These are phyloP conservation scores for Cheirogaleus medius DNA, from an alignment of 2,113 vertebrate genomes.

Conservation along the genomic window DNA sequence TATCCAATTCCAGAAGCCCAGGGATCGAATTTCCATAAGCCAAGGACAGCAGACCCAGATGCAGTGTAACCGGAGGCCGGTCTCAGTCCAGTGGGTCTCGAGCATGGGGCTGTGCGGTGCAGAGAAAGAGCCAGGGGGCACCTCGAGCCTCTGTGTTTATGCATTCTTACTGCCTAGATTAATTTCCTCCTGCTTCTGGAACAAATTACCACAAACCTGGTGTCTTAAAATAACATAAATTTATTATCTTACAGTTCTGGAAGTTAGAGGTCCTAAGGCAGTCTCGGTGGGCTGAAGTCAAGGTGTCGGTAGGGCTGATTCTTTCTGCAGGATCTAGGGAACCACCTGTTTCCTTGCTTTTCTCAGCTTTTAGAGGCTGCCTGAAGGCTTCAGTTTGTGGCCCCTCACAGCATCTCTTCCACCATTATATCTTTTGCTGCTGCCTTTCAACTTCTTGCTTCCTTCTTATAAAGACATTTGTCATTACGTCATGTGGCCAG, in stretches of 20 bases:
- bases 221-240: background rate
- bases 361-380: background rate
- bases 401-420: too few species aligned
- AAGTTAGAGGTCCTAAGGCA: background rate
- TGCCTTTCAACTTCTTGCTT: background rate
- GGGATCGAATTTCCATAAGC: background rate
- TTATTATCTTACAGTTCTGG: background rate
- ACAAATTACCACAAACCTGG: background rate
- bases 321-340: background rate
- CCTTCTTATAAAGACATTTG: background rate
- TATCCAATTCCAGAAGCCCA: background rate
- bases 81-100: background rate
- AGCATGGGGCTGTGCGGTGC: background rate
- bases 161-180: background rate
- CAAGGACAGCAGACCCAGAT: background rate
- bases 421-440: background rate
- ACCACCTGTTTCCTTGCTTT: background rate
- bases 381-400: background rate
- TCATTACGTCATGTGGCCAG: background rate
- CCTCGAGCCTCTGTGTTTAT: too few species aligned
- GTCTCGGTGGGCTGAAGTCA: background rate
- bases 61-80: accelerated
- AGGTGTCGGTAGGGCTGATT: background rate
- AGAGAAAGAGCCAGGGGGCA: background rate
- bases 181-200: background rate